These are phyloP conservation scores for Eurytoma adleriae DNA, from an alignment of 2,888 invertebrate genomes.

Conservation along the genomic window DNA sequence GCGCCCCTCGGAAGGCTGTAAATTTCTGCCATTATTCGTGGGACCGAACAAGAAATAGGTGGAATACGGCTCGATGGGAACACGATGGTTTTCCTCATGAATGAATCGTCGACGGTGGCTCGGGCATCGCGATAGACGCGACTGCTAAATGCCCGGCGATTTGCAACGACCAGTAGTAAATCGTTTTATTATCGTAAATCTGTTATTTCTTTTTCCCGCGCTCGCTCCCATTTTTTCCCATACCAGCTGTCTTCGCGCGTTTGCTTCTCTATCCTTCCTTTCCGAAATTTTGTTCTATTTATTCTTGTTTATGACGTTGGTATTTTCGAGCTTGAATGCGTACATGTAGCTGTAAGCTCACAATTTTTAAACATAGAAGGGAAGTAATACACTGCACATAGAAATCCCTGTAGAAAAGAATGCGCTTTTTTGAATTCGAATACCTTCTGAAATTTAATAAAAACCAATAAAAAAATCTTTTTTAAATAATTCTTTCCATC, in stretches of 20 bases:
- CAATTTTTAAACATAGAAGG: no score
- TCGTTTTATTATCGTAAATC: not conserved
- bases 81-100: constrained; percentile 33
- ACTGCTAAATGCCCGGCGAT: constrained; percentile 18
- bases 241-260: not conserved
- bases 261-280: not conserved
- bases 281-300: not conserved
- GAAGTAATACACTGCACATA: no score
- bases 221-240: not conserved
- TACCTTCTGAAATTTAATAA: no score
- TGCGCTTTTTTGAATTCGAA: no score
- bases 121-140: constrained; percentile 21
- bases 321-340: no score
- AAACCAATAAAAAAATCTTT: no score
- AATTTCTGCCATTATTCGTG: constrained; percentile 36
- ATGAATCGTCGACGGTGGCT: constrained; percentile 30
- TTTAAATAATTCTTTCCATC: no score
- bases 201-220: not conserved
- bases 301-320: not conserved
- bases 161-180: not conserved
- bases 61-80: constrained; percentile 31
- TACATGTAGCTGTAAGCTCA: no score
- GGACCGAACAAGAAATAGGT: constrained; percentile 46
- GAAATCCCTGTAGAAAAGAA: no score
- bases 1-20: constrained; percentile 21